Evolutionary conservation across 2,113 vertebrate genomes (phyloP).

Genomic region (Elephas maximus): DNA sequence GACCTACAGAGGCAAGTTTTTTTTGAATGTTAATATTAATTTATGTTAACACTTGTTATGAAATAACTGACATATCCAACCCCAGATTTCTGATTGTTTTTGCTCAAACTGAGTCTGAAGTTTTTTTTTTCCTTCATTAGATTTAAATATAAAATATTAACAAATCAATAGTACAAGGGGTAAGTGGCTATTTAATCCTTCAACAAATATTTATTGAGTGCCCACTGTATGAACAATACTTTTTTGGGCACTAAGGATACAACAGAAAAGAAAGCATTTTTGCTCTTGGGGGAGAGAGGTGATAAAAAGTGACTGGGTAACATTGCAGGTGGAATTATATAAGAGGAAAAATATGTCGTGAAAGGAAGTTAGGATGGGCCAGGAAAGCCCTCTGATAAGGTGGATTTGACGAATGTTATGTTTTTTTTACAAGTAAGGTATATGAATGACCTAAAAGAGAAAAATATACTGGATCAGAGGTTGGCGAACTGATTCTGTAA

Average conservation of each 20-base stretch:
- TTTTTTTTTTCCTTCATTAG: background rate
- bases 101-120: background rate
- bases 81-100: background rate
- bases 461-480: background rate
- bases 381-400: background rate
- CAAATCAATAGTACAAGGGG: background rate
- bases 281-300: background rate
- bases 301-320: background rate
- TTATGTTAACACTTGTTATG: background rate
- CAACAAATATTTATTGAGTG: background rate
- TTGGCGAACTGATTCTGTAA: background rate
- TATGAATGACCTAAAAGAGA: background rate
- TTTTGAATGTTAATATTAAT: background rate
- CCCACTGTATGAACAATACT: background rate
- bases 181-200: background rate
- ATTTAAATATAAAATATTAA: conserved; percentile 21
- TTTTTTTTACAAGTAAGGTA: background rate
- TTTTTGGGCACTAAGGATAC: background rate
- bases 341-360: rapidly evolving
- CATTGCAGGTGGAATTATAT: background rate
- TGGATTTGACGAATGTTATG: background rate
- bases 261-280: background rate
- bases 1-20: too few relatives aligned
- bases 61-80: background rate
- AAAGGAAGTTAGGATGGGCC: background rate